Conservation (phyloP, 2,888 invertebrate species). For the Epirrhoe alternata region DNA sequence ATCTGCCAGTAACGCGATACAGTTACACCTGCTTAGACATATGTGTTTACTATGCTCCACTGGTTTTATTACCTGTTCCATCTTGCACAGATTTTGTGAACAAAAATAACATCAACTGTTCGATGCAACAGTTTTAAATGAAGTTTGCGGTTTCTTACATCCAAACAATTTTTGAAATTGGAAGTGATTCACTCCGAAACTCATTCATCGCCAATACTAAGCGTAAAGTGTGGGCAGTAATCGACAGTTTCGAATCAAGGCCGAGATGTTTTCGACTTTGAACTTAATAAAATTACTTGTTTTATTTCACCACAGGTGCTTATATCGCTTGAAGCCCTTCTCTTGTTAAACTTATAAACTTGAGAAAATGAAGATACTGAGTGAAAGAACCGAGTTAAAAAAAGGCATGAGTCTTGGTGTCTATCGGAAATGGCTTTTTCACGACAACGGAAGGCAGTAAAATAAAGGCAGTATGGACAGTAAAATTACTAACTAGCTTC, state of each 20-base stretch:
- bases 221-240: slow-evolving; percentile 22
- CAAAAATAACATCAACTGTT: background rate
- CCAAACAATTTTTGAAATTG: background rate
- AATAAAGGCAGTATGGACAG: background rate
- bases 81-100: slow-evolving; percentile 5
- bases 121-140: background rate
- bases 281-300: slow-evolving; percentile 14
- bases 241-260: slow-evolving; percentile 28
- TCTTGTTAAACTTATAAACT: background rate
- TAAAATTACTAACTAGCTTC: background rate
- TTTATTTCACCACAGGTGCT: slow-evolving; percentile 9
- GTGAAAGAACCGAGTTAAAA: background rate
- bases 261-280: slow-evolving; percentile 21
- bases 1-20: slow-evolving; percentile 1
- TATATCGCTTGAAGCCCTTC: background rate
- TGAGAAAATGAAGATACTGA: background rate
- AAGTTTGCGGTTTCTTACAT: background rate
- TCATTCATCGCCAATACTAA: slow-evolving; percentile 19
- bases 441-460: no score
- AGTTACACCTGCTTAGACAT: slow-evolving; percentile 18
- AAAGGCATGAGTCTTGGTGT: background rate
- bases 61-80: slow-evolving; percentile 1
- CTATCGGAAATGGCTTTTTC: no score
- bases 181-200: slow-evolving; percentile 7
- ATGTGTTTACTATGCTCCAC: slow-evolving; percentile 8